Evolutionary conservation across 2,113 vertebrate species (phyloP).

Genomic region (Psophia crepitans): DNA sequence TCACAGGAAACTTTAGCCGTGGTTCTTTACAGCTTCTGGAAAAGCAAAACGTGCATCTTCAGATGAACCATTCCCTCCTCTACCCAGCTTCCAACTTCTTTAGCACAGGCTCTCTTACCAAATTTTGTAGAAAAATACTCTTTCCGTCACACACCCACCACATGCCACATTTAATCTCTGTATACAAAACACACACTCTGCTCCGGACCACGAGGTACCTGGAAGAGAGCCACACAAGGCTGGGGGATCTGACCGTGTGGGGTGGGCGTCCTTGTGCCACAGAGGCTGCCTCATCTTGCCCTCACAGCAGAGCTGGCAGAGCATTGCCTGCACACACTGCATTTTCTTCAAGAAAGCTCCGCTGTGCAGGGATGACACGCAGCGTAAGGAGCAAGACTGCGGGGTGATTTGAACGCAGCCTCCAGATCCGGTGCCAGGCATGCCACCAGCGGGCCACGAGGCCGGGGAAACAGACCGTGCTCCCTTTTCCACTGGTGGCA

Average conservation of each 20-base stretch:
- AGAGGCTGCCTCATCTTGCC: rapidly evolving
- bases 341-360: not conserved
- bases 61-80: not conserved
- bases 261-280: rapidly evolving
- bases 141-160: not conserved
- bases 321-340: not conserved
- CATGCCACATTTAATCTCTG: not conserved
- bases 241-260: not conserved
- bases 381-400: not conserved
- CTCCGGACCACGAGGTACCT: not conserved
- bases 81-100: not conserved
- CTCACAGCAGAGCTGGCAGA: not conserved
- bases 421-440: not conserved
- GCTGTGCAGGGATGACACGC: rapidly evolving
- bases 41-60: not conserved
- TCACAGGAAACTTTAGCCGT: not conserved
- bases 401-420: not conserved
- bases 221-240: not conserved
- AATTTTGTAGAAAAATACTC: not conserved
- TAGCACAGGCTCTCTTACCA: not conserved
- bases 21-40: not conserved
- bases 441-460: not conserved
- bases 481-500: not conserved
- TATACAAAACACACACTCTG: not conserved
- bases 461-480: not conserved